These are phyloP conservation scores for Cinara cedri DNA, from an alignment of 2,888 invertebrate species.

Conservation along the genomic window DNA sequence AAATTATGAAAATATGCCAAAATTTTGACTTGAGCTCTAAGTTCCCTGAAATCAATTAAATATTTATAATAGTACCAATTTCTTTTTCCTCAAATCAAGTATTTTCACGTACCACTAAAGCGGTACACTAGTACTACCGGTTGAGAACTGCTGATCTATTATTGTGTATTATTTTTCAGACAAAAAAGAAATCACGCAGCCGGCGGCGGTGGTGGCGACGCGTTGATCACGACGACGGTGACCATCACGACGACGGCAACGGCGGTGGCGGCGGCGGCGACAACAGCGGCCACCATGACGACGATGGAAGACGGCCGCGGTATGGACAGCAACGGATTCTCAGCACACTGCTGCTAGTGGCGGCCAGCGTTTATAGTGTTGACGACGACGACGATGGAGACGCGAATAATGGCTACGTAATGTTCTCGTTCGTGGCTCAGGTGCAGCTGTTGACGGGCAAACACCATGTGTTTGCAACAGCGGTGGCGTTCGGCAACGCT, in stretches of 20 bases:
- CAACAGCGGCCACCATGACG: not conserved
- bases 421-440: slow-evolving; percentile 51
- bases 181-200: slow-evolving; percentile 31
- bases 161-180: not conserved
- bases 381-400: slow-evolving; percentile 21
- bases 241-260: not conserved
- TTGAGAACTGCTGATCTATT: no score
- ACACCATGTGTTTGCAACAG: slow-evolving; percentile 36
- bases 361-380: slow-evolving; percentile 9
- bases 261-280: not conserved
- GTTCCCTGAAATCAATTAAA: no score
- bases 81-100: no score
- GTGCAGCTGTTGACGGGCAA: slow-evolving; percentile 32
- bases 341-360: not conserved
- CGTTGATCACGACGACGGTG: not conserved
- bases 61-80: no score
- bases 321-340: slow-evolving; percentile 3
- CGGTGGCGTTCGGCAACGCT: not conserved
- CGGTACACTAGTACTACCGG: no score
- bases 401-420: slow-evolving; percentile 41
- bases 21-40: no score
- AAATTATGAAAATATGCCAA: no score
- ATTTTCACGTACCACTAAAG: no score
- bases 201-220: slow-evolving; percentile 18
- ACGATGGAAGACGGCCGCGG: not conserved